A percentile compares a stretch with the other conserved stretches of the same genome.
Conservation (phyloP, 2,888 invertebrate species). For the Conus canariensis region DNA sequence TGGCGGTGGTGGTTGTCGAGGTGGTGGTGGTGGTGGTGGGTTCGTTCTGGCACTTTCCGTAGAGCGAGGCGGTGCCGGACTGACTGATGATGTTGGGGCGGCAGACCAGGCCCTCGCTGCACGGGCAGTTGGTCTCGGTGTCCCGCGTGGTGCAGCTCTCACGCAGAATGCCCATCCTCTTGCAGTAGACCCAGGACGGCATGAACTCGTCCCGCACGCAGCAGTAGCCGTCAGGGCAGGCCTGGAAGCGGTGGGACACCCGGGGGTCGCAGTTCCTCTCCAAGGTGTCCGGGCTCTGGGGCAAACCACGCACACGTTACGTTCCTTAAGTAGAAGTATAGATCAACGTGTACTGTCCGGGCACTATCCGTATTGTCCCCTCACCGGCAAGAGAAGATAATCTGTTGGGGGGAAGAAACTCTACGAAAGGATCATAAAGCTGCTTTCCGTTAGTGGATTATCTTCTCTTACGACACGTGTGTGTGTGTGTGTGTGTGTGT, state of each 20-base stretch:
- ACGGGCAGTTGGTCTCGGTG: constrained; percentile 53
- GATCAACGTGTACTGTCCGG: no score
- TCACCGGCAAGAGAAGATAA: no score
- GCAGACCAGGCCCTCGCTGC: constrained; percentile 49
- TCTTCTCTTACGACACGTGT: no score
- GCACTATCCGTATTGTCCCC: no score
- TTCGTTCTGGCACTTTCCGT: constrained; percentile 51
- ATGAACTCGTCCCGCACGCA: constrained; percentile 58
- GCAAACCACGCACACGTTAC: no score
- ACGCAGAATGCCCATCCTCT: constrained; percentile 42
- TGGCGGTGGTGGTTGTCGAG: constrained; percentile 13
- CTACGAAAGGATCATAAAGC: no score
- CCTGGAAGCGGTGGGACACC: constrained; percentile 37
- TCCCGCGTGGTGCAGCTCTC: constrained; percentile 50
- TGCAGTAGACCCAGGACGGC: constrained; percentile 56
- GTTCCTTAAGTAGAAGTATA: no score
- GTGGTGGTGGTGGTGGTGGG: constrained; percentile 2
- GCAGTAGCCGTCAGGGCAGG: constrained; percentile 54
- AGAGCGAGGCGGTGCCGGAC: constrained; percentile 48
- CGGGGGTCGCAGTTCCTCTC: constrained; percentile 48
- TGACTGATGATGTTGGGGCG: constrained; percentile 50
- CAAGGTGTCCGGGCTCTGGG: constrained; percentile 23
- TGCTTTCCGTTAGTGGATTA: no score
- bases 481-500: no score
- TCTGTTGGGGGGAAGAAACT: no score